Base-by-base conservation (phyloP, 2,888 invertebrate genomes). In the Xanthia icteritia region DNA sequence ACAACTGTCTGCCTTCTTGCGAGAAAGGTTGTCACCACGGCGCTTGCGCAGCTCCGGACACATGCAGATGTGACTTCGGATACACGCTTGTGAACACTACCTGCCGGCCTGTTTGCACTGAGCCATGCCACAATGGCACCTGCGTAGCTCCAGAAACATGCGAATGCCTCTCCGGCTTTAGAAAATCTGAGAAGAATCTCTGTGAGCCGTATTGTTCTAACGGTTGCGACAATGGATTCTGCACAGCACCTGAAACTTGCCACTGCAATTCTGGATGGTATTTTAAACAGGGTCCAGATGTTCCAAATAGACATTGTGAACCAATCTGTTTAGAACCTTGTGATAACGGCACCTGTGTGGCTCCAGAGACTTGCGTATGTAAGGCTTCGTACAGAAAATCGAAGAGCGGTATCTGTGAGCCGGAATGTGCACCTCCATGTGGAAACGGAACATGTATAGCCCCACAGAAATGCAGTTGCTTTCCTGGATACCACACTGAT, bases 251-350 rank as follows among this genome's bases (percentile, higher is more conserved):
- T 2, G 86, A 87, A 20, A 76, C 58, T 1, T 90, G 89, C 51
- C 11, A 3, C 20, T 89, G 89, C 72, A 58, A 85, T 11, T 1
- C 58, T 56, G 89, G 89, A 2, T 89, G 78, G 65, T 58, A 73
- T 58, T 39, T 69, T n/a, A 27, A 81, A 71, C 23, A 36, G 60
- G 60, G 51, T 11, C 58, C 58, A n/a, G 45, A 23, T 23, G 23
- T n/a, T 51, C 31, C 27, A 42, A 71, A 36, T 48, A 66, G 42
- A 70, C 23, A 9, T 23, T 92, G 92, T 61, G 64, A 77, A 64
- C 89, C 92, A 13, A 76, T 87, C 5, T 97, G 97, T 82, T 81
- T 85, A 0, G 92, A 94, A 36, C 61, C 76, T 58, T 83, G 82
- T 51, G 23, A 15, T 23, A 81, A 84, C 15, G 86, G 93, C 17